These are phyloP conservation scores for Ambastaia sidthimunki DNA, from an alignment of 2,797 vertebrate genomes.

Conservation along the genomic window DNA sequence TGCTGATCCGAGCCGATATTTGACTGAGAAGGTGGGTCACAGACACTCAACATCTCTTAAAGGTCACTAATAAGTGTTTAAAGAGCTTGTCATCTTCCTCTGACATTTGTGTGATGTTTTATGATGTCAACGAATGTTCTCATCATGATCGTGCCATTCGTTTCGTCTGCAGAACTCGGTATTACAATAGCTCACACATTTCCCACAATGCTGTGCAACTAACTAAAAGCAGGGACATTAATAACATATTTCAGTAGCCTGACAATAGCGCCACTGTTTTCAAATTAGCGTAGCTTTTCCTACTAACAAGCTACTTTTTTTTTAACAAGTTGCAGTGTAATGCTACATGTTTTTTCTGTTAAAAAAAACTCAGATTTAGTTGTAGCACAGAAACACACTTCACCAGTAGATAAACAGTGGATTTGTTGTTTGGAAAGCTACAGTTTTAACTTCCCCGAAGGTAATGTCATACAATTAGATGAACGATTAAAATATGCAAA, in stretches of 20 bases:
- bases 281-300: no score
- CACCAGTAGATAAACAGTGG: not conserved
- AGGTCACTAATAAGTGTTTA: slow-evolving; percentile 28
- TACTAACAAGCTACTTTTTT: no score
- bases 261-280: no score
- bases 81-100: slow-evolving; percentile 13
- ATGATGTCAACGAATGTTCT: slow-evolving; percentile 10
- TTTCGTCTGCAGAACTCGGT: not conserved
- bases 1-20: slow-evolving; percentile 6
- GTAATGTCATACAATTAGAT: slow-evolving; percentile 8
- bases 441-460: not conserved
- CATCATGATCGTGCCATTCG: not conserved
- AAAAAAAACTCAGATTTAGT: no score
- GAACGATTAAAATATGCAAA: slow-evolving; percentile 5
- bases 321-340: no score
- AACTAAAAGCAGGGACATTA: not conserved
- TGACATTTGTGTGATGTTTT: slow-evolving; percentile 33
- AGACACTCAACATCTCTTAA: slow-evolving; percentile 19
- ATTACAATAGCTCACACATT: not conserved
- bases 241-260: no score
- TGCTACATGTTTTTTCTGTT: no score
- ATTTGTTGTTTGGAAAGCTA: not conserved
- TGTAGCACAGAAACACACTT: no score
- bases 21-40: slow-evolving; percentile 4
- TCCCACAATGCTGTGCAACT: slow-evolving; percentile 3